Evolutionary conservation across 2,888 invertebrate species (phyloP).

Genomic region (Hirtodrosophila duncani): DNA sequence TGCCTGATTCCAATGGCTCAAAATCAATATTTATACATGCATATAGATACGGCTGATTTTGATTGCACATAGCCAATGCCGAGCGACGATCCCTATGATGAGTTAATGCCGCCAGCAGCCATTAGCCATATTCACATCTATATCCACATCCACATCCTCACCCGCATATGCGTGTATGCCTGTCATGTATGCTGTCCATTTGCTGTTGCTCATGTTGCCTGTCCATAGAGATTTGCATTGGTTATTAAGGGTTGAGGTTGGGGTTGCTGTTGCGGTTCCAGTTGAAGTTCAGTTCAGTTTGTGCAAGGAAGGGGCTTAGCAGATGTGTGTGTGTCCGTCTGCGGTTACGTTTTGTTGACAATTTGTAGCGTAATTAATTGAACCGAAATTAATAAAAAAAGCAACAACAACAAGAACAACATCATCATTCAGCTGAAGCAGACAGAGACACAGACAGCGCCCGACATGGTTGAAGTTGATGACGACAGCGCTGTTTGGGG

Average conservation of each 20-base stretch:
- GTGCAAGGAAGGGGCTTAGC: no score
- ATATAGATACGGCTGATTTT: constrained; percentile 17
- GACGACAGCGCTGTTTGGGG: constrained; percentile 47
- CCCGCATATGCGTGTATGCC: constrained; percentile 13
- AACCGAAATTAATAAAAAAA: constrained; percentile 64
- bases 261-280: no score
- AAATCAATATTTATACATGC: constrained; percentile 54
- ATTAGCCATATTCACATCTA: constrained; percentile 41
- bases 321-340: constrained; percentile 20
- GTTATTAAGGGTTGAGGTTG: constrained; percentile 42
- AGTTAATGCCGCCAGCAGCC: constrained; percentile 61
- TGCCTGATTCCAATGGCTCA: constrained; percentile 22
- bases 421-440: no score
- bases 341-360: constrained; percentile 62
- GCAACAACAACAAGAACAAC: constrained; percentile 17
- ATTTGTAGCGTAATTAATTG: constrained; percentile 69
- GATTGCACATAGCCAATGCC: constrained; percentile 27
- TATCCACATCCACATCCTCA: constrained; percentile 12
- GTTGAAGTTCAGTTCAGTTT: no score
- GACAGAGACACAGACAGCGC: constrained; percentile 29
- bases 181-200: constrained; percentile 56
- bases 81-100: constrained; percentile 39
- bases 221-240: constrained; percentile 64
- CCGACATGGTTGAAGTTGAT: constrained; percentile 30
- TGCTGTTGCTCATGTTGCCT: constrained; percentile 33